Evolutionary conservation across 2,113 vertebrate species (phyloP).

Genomic region (Progne subis): DNA sequence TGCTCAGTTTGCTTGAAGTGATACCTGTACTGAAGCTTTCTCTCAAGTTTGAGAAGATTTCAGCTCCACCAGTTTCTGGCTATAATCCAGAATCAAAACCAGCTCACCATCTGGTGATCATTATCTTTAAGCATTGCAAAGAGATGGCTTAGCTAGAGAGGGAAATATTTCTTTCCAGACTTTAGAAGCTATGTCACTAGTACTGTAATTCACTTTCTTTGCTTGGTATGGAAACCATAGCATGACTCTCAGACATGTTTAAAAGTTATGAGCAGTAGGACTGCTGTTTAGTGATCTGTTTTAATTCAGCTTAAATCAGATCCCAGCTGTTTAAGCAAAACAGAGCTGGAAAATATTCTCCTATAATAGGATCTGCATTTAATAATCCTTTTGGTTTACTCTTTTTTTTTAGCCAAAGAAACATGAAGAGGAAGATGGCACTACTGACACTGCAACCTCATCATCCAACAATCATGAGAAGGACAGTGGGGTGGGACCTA

Average conservation of each 20-base stretch:
- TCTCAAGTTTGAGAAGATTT: not conserved
- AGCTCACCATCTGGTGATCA: slow-evolving; percentile 10
- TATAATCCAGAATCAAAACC: slow-evolving; percentile 17
- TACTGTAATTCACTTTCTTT: slow-evolving; percentile 2
- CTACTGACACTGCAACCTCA: slow-evolving; percentile 88
- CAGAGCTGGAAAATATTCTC: not conserved
- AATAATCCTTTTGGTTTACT: slow-evolving; percentile 9
- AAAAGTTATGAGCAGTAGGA: not conserved
- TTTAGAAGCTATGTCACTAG: not conserved
- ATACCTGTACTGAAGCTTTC: not conserved
- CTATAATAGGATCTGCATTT: not conserved
- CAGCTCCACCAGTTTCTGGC: not conserved
- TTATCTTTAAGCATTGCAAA: slow-evolving; percentile 23
- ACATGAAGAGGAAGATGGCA: slow-evolving; percentile 86
- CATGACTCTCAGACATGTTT: not conserved
- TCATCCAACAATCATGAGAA: slow-evolving; percentile 88
- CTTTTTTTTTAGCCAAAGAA: slow-evolving; percentile 78
- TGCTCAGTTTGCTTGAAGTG: not conserved
- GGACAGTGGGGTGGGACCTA: slow-evolving; percentile 80
- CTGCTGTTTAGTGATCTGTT: not conserved
- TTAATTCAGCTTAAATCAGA: not conserved
- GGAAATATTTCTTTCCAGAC: not conserved
- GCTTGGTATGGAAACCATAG: not conserved
- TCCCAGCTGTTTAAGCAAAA: slow-evolving; percentile 3
- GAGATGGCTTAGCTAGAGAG: slow-evolving; percentile 9